Evolutionary conservation across 2,888 invertebrate species (phyloP), one percentile per base, ranked within the genome.

Genomic region (Xestoiulus laeticollis): DNA sequence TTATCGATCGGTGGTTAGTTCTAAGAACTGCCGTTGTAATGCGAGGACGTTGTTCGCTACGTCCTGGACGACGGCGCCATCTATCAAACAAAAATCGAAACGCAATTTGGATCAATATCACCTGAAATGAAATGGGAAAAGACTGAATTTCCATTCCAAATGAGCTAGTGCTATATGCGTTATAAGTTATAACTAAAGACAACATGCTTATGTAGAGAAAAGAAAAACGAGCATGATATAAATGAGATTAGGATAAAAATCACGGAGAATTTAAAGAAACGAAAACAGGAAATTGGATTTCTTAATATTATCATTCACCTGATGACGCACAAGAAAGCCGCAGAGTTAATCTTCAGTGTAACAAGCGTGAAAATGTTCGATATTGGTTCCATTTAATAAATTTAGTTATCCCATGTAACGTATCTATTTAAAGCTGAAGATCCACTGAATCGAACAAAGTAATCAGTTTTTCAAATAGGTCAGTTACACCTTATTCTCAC

Each of bases 221-320:
- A 12, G 48, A 59, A n/a, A 59, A 59, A 19, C 22, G n/a, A n/a
- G 59, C 59, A 19, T 59, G n/a, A n/a, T 59, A 59, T 19, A 59
- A 22, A 59, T n/a, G n/a, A 19, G n/a, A n/a, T 59, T 59, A 59
- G 59, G 59, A 59, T 59, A n/a, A n/a, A 59, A 59, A 59, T 59
- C 59, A 59, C 19, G n/a, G 59, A 59, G n/a, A 59, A 59, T n/a
- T 59, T 59, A 59, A n/a, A 8, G n/a, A 59, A n/a, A 3, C 59
- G 19, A 59, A 59, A 59, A 59, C 59, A 2, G 3, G 59, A 59
- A 59, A 59, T 59, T 59, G n/a, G 59, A 59, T 59, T 59, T n/a
- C n/a, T 19, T 59, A n/a, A 59, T n/a, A 59, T 19, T 2, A 59
- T 59, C 59, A 38, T 38, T 8, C 38, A 38, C 38, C 38, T 38